Percentiles rank a stretch among this genome's conserved stretches.
These are phyloP conservation scores for Acronicta psi DNA, from an alignment of 2,888 invertebrate species.

Conservation along the genomic window DNA sequence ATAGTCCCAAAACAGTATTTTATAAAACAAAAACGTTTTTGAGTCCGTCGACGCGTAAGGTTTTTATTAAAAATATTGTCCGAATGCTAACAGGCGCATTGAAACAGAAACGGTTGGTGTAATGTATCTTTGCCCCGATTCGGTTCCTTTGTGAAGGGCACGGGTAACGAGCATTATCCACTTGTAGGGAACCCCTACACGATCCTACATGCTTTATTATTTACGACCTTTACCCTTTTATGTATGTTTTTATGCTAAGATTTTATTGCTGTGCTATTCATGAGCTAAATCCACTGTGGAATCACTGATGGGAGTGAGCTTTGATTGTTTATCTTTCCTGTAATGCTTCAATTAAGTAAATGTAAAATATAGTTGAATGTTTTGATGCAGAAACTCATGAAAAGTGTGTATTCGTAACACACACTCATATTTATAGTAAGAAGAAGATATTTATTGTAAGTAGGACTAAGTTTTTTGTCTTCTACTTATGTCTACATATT, in stretches of 20 bases:
- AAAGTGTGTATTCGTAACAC: too few species aligned
- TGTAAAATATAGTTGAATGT: background rate
- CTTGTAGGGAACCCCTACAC: constrained; percentile 74
- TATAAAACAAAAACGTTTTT: constrained; percentile 57
- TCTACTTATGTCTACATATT: too few species aligned
- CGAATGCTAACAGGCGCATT: constrained; percentile 70
- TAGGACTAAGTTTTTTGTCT: too few species aligned
- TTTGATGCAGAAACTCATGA: background rate
- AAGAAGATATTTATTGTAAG: too few species aligned
- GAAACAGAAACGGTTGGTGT: constrained; percentile 79
- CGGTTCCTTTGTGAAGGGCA: constrained; percentile 82
- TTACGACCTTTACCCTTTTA: constrained; percentile 85
- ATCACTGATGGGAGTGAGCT: constrained; percentile 65
- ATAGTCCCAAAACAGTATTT: constrained; percentile 58
- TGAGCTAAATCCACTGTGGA: constrained; percentile 77
- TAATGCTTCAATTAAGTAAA: constrained; percentile 31
- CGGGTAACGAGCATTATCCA: constrained; percentile 84
- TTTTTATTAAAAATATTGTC: constrained; percentile 76
- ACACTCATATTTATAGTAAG: too few species aligned
- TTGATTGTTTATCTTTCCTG: constrained; percentile 42
- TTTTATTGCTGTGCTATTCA: constrained; percentile 86
- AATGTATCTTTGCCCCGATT: constrained; percentile 85
- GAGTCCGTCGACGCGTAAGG: constrained; percentile 63
- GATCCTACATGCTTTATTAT: constrained; percentile 86
- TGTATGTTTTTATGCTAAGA: constrained; percentile 87